These are phyloP conservation scores for Acarapis woodi DNA, from an alignment of 1,140 invertebrate genomes.

Conservation along the genomic window DNA sequence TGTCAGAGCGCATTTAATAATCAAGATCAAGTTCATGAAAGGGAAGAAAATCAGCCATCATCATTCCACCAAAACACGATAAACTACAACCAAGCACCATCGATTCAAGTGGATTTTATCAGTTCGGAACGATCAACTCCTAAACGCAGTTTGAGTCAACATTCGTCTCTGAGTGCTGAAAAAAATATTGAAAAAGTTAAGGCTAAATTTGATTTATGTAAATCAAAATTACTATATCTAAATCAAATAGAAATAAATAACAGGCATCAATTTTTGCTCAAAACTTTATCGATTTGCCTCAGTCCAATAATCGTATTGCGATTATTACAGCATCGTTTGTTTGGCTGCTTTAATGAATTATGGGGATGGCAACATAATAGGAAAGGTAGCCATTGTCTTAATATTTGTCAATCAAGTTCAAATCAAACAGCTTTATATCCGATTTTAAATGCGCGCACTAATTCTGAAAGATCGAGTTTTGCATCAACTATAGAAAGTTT, in stretches of 20 bases:
- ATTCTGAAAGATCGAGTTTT: constrained; percentile 5
- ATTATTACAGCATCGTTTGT: constrained; percentile 27
- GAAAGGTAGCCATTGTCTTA: no score
- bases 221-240: no score
- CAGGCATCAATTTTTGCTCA: constrained; percentile 12
- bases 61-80: no score
- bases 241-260: no score
- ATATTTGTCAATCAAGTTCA: no score
- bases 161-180: not conserved
- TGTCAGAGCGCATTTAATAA: no score
- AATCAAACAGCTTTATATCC: no score
- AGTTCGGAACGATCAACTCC: not conserved
- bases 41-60: no score
- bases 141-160: constrained; percentile 1
- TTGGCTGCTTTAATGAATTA: constrained; percentile 15
- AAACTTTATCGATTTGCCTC: constrained; percentile 24
- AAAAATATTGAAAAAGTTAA: not conserved
- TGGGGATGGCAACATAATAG: constrained; percentile 9
- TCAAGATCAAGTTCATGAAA: no score
- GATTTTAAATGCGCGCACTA: no score
- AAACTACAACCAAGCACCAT: no score
- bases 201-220: no score
- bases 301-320: constrained; percentile 28
- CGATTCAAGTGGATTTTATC: constrained; percentile 8
- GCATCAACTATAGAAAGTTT: constrained; percentile 1